Evolutionary conservation across 2,888 invertebrate genomes (phyloP).

Genomic region (Steinernema carpocapsae): DNA sequence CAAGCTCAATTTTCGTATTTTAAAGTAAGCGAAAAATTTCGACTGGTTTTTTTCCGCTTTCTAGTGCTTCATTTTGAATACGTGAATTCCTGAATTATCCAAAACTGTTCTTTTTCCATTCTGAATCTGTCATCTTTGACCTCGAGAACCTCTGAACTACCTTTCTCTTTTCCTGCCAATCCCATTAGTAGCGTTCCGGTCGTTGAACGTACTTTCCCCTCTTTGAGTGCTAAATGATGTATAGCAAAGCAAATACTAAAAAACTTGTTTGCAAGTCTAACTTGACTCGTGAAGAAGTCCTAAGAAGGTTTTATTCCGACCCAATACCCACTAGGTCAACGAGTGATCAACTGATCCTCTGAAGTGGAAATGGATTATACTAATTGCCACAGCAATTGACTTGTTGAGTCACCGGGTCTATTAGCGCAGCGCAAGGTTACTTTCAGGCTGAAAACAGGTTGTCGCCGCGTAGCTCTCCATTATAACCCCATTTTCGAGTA

Average conservation of each 20-base stretch:
- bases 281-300: too few species aligned
- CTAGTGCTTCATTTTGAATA: too few species aligned
- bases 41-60: too few species aligned
- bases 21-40: too few species aligned
- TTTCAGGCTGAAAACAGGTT: not conserved
- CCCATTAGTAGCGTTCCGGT: too few species aligned
- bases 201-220: too few species aligned
- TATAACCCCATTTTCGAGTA: constrained; percentile 14
- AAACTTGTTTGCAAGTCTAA: not conserved
- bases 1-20: too few species aligned
- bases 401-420: not conserved
- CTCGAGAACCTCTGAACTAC: too few species aligned
- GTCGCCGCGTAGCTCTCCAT: not conserved
- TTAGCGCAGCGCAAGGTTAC: not conserved
- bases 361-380: not conserved
- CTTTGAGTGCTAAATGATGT: not conserved
- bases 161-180: too few species aligned
- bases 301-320: not conserved
- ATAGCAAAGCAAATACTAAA: not conserved
- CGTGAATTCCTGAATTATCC: too few species aligned
- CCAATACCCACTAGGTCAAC: not conserved
- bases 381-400: not conserved
- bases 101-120: too few species aligned
- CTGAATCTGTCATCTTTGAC: too few species aligned
- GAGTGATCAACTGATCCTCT: not conserved